Evolutionary conservation across 1,140 invertebrate genomes (phyloP), one percentile per base, ranked within the genome.

Genomic region (Teleogryllus occipitalis): DNA sequence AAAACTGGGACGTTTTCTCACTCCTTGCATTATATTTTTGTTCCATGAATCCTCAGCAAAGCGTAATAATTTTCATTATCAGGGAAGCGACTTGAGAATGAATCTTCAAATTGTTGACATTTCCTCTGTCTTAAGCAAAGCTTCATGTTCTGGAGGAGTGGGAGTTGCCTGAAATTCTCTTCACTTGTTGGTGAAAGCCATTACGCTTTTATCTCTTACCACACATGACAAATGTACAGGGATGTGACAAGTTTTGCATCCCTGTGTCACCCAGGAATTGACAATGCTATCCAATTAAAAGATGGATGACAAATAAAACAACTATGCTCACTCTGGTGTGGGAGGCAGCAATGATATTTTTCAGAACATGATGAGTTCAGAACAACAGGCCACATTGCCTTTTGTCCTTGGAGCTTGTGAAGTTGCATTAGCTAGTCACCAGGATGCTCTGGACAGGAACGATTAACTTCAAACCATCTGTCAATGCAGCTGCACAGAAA

Each of bases 381-480:
- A 65, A 65, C 54, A 65, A 65, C 18, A 65, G 54, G 54, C 18
- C 54, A 65, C 54, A 65, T 18, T 65, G 54, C 54, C 54, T 18
- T 65, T 14, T 65, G 54, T 65, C 54, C 76, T 21, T 54, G 76
- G 46, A 48, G 46, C 76, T 21, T 77, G n/a, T 15, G 48, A 48
- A 21, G 8, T 8, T 48, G 48, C 47, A 0, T 7, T 48, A 65
- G 78, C 74, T 79, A 96, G 89, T 97, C 96, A 82, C 94, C 93
- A 82, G 97, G 97, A 89, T 98, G 97, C 88, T 97, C 96, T 49
- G 96, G 96, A 89, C 96, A 98, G 82, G 95, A 97, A 87, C 96
- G 92, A 90, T 98, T 98, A 84, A 97, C 94, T 89, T 97, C 94
- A 90, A 98, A 98, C 97, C 97, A 98, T 87, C 94, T 92, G 89